phyloP scores from a whole-genome alignment of 1,140 invertebrate species.

The Orussus abietinus region DNA sequence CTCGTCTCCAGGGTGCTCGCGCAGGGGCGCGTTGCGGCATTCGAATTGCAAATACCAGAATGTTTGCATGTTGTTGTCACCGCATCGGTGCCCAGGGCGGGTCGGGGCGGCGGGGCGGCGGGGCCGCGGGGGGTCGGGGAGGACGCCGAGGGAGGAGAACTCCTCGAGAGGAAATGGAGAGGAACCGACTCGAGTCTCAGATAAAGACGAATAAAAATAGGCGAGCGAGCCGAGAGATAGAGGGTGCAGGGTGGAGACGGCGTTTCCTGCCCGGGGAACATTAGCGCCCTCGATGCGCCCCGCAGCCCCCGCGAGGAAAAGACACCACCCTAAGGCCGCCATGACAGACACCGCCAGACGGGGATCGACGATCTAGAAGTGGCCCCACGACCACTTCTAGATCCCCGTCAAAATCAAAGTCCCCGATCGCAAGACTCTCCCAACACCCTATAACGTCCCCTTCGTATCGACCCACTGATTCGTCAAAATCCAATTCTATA shows the following conservation, averaged over 20 bases:
- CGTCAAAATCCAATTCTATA: too few species aligned
- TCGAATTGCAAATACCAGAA: slow-evolving; percentile 56
- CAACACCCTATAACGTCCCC: too few species aligned
- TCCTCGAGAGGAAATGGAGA: slow-evolving; percentile 48
- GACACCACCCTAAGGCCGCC: slow-evolving; percentile 11
- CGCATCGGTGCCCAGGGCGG: slow-evolving; percentile 37
- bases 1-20: slow-evolving; percentile 21
- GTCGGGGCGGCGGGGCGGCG: slow-evolving; percentile 11
- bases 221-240: slow-evolving; percentile 38
- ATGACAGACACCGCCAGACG: slow-evolving; percentile 26
- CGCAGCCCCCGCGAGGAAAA: slow-evolving; percentile 17
- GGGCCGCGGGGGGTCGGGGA: slow-evolving; percentile 7
- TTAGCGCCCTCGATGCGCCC: slow-evolving; percentile 51
- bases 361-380: too few species aligned
- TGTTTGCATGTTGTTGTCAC: slow-evolving; percentile 55
- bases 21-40: slow-evolving; percentile 40
- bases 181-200: slow-evolving; percentile 46
- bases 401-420: too few species aligned
- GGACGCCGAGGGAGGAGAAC: slow-evolving; percentile 17
- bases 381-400: too few species aligned
- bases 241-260: slow-evolving; percentile 49
- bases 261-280: slow-evolving; percentile 50
- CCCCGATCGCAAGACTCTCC: too few species aligned
- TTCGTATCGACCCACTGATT: too few species aligned
- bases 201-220: slow-evolving; percentile 54